Evolutionary conservation across 2,888 invertebrate genomes (phyloP).

Genomic region (Drosophila picticornis): DNA sequence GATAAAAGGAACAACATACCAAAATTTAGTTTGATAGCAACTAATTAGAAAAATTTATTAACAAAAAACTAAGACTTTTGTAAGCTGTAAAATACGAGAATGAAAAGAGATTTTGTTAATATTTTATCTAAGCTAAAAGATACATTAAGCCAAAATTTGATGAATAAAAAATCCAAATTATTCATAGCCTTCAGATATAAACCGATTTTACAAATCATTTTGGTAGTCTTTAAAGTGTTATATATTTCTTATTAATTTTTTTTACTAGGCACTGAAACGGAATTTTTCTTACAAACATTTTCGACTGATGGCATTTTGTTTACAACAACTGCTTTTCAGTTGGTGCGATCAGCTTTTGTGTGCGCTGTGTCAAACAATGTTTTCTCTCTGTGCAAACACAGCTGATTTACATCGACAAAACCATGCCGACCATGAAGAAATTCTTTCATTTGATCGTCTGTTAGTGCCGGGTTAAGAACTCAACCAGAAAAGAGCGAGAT

Average conservation of each 20-base stretch:
- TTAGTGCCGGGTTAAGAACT: conserved; percentile 63
- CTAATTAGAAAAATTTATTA: background rate
- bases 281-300: background rate
- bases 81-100: background rate
- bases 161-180: background rate
- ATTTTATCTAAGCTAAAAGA: background rate
- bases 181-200: background rate
- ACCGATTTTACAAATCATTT: background rate
- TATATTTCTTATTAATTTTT: background rate
- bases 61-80: background rate
- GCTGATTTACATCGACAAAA: conserved; percentile 56
- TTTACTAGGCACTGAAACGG: background rate
- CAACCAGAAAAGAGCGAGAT: conserved; percentile 28
- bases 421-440: conserved; percentile 52
- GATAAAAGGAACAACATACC: background rate
- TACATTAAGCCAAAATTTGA: background rate
- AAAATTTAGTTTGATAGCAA: background rate
- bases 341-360: background rate
- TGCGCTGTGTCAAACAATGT: background rate
- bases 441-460: conserved; percentile 71
- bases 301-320: background rate
- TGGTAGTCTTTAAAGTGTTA: background rate
- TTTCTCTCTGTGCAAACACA: conserved; percentile 39
- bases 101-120: background rate
- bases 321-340: background rate